Evolutionary conservation across 2,888 invertebrate genomes (phyloP).

Genomic region (Hydroisotoma schaefferi): DNA sequence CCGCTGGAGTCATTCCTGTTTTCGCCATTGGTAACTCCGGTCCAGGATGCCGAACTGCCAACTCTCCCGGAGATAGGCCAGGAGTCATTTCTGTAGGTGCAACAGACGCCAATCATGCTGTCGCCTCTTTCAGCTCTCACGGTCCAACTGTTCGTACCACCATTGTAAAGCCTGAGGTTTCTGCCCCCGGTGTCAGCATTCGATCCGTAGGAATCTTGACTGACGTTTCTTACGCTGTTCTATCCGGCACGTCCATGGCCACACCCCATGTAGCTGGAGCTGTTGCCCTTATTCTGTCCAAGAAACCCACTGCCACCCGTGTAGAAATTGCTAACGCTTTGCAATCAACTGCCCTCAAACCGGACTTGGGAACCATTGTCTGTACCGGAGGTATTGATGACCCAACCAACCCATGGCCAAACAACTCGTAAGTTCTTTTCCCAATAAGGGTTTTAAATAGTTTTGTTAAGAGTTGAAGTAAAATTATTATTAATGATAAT

Average conservation of each 20-base stretch:
- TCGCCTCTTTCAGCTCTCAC: conserved; percentile 26
- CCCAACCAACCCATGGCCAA: conserved; percentile 28
- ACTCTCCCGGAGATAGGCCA: conserved; percentile 33
- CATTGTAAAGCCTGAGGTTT: conserved; percentile 28
- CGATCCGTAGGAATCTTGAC: conserved; percentile 17
- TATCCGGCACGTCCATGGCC: conserved; percentile 27
- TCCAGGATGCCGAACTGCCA: conserved; percentile 30
- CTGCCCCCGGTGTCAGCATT: conserved; percentile 32
- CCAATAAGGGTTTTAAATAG: not conserved
- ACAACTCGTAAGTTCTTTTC: conserved; percentile 22
- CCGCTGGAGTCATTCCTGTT: conserved; percentile 27
- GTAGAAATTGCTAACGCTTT: conserved; percentile 20
- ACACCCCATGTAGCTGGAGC: conserved; percentile 21
- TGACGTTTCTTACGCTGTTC: conserved; percentile 13
- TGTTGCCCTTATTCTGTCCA: conserved; percentile 23
- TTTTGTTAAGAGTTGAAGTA: conserved; percentile 3
- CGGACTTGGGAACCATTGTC: conserved; percentile 12
- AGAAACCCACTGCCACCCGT: conserved; percentile 24
- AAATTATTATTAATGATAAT: not conserved
- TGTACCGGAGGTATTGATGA: conserved; percentile 33
- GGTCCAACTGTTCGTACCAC: conserved; percentile 17
- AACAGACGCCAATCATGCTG: conserved; percentile 20
- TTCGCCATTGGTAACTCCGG: conserved; percentile 32
- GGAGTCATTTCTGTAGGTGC: conserved; percentile 38
- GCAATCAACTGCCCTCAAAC: conserved; percentile 11